These are phyloP conservation scores for Piaya cayana DNA, from an alignment of 2,113 vertebrate genomes.

Conservation along the genomic window DNA sequence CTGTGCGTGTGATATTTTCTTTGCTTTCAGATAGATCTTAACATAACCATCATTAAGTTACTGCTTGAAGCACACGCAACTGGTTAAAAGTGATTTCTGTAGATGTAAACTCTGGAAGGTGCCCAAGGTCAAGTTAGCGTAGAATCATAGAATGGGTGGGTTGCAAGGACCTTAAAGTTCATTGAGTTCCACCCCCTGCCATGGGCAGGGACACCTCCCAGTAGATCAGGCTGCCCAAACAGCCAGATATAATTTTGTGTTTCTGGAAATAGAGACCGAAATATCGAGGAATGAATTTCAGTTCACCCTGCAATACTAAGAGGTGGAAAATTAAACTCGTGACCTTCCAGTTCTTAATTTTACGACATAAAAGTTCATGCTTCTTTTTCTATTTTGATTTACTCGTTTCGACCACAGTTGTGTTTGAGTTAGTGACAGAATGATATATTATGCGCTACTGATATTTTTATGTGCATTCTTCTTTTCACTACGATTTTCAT, in stretches of 20 bases:
- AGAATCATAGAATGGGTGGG: no score
- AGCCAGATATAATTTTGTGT: neutral
- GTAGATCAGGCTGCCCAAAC: neutral
- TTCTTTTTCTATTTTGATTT: neutral
- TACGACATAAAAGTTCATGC: neutral
- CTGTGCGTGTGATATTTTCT: accelerated
- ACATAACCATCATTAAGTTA: neutral
- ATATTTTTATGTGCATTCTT: neutral
- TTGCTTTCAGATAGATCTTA: neutral
- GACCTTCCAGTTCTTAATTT: neutral
- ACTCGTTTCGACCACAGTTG: neutral
- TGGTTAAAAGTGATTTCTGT: neutral
- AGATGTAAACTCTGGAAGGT: neutral
- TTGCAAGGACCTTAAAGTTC: no score
- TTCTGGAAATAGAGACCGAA: neutral
- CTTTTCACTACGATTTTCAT: neutral
- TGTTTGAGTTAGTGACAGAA: neutral
- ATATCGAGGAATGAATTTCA: neutral
- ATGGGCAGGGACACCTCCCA: no score
- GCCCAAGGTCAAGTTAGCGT: neutral
- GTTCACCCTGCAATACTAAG: neutral
- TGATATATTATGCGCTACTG: neutral
- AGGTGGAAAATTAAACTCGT: neutral
- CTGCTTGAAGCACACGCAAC: neutral
- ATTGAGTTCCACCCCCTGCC: no score